Percentiles rank a stretch among this genome's conserved stretches.
phyloP scores from a whole-genome alignment of 2,888 invertebrate genomes.

The Pasiphila rectangulata region DNA sequence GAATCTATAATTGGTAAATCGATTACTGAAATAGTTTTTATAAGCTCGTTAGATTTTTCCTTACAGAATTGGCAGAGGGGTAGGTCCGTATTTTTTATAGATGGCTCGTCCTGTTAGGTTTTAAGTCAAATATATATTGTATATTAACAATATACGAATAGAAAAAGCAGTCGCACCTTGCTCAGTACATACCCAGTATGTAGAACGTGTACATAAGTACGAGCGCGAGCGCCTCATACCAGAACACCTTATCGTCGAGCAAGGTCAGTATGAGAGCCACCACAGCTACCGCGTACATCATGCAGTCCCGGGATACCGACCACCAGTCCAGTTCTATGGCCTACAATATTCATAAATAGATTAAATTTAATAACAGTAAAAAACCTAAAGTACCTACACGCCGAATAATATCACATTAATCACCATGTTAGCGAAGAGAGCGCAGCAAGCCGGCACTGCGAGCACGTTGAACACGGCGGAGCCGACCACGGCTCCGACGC shows the following conservation, averaged over 20 bases:
- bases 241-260: slow-evolving; percentile 85
- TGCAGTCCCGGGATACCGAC: slow-evolving; percentile 87
- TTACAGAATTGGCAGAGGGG: too few species aligned
- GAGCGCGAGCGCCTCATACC: slow-evolving; percentile 88
- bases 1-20: too few species aligned
- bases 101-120: too few species aligned
- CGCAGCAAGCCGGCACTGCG: slow-evolving; percentile 88
- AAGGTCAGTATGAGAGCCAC: slow-evolving; percentile 85
- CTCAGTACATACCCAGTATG: slow-evolving; percentile 81
- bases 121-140: too few species aligned
- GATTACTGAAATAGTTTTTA: too few species aligned
- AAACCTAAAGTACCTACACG: neutral
- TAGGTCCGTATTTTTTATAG: too few species aligned
- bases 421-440: slow-evolving; percentile 82
- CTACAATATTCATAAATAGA: slow-evolving; percentile 52
- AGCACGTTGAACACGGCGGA: slow-evolving; percentile 90
- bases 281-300: slow-evolving; percentile 87
- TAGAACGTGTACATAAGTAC: slow-evolving; percentile 86
- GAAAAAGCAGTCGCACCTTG: too few species aligned
- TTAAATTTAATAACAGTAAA: too few species aligned
- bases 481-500: slow-evolving; percentile 88
- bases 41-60: too few species aligned
- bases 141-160: too few species aligned
- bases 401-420: neutral
- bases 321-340: slow-evolving; percentile 87